Conservation (phyloP, 2,113 vertebrate genomes). For the Macrotus californicus region DNA sequence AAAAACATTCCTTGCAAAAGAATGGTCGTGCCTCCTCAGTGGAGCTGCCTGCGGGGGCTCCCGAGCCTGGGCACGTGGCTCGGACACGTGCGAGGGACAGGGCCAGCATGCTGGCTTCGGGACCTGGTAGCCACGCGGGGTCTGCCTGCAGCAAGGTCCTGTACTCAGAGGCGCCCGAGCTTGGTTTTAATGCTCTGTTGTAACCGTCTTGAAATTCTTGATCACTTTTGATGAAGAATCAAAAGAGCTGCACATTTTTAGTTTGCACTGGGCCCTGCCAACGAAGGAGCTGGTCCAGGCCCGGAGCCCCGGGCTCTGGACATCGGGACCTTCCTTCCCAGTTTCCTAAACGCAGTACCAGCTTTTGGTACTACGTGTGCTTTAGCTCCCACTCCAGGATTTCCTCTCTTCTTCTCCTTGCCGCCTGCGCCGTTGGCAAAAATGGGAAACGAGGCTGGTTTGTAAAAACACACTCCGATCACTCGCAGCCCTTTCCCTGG, state of each 20-base stretch:
- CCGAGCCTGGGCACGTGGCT: fast-evolving
- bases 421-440: background rate
- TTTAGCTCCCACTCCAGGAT: fast-evolving
- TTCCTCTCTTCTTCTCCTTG: background rate
- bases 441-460: fast-evolving
- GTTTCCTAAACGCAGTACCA: fast-evolving
- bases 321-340: fast-evolving
- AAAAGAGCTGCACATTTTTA: background rate
- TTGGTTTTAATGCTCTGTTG: too few species aligned
- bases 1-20: too few species aligned
- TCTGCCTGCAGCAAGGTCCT: background rate
- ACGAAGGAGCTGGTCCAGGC: fast-evolving
- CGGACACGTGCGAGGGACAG: fast-evolving
- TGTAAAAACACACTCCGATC: fast-evolving
- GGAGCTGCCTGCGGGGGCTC: background rate
- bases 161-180: fast-evolving
- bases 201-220: background rate
- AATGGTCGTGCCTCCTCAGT: fast-evolving
- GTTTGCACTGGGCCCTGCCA: background rate
- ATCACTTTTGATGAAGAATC: background rate
- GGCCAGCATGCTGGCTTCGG: background rate
- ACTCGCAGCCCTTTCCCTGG: background rate
- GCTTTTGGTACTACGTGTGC: fast-evolving
- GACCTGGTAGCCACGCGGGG: background rate
- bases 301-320: fast-evolving